Evolutionary conservation across 2,888 invertebrate species (phyloP).

Genomic region (Phortica magna): DNA sequence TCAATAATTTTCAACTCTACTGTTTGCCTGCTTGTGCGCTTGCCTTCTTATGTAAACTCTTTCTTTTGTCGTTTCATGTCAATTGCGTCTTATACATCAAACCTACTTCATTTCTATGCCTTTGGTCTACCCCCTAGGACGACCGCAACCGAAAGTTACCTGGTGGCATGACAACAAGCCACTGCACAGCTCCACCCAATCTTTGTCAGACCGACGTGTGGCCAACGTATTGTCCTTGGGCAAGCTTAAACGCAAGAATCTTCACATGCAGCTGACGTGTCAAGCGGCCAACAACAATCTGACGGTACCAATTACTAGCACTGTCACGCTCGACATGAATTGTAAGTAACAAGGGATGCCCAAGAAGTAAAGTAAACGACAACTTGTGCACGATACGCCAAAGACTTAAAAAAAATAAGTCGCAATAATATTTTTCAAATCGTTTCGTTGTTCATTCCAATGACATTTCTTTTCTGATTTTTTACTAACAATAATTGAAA

Average conservation of each 20-base stretch:
- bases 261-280: constrained; percentile 83
- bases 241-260: constrained; percentile 82
- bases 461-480: background rate
- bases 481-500: background rate
- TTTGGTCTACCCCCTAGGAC: constrained; percentile 78
- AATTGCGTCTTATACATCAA: background rate
- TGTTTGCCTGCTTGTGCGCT: constrained; percentile 1
- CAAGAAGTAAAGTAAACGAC: constrained; percentile 14
- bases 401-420: background rate
- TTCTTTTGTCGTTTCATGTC: constrained; percentile 2
- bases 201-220: constrained; percentile 82
- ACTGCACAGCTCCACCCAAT: constrained; percentile 81
- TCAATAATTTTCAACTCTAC: constrained; percentile 59
- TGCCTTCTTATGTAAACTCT: background rate
- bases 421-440: background rate
- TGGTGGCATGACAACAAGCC: constrained; percentile 84
- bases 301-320: constrained; percentile 83
- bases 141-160: constrained; percentile 82
- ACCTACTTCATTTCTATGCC: background rate
- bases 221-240: constrained; percentile 82
- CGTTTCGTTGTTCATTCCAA: background rate
- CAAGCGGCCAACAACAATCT: constrained; percentile 85
- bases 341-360: constrained; percentile 79
- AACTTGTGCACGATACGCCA: constrained; percentile 4
- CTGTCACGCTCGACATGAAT: constrained; percentile 84